Conservation (phyloP, 2,113 vertebrate species). For the Dicentrarchus labrax region DNA sequence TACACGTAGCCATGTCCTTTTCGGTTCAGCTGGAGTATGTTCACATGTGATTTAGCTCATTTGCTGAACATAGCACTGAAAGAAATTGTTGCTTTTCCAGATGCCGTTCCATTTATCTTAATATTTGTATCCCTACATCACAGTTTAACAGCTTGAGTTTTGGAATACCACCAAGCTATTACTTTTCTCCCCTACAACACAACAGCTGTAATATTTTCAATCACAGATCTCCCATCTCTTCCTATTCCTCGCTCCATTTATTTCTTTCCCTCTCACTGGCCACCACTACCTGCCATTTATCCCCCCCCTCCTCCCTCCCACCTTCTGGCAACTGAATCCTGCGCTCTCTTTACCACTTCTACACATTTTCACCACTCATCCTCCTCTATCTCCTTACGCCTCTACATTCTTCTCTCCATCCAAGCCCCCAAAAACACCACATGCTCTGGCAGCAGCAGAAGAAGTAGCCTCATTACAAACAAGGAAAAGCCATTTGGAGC, state of each 20-base stretch:
- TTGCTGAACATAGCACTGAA: constrained; percentile 15
- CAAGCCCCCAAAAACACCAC: constrained; percentile 41
- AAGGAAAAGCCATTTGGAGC: constrained; percentile 86
- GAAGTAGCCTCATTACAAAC: constrained; percentile 82
- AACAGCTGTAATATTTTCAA: constrained; percentile 55
- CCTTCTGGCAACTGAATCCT: constrained; percentile 30
- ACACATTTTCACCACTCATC: constrained; percentile 42
- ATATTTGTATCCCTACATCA: constrained; percentile 24
- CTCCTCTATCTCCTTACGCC: constrained; percentile 16
- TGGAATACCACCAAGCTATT: constrained; percentile 39
- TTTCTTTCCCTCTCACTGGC: constrained; percentile 40
- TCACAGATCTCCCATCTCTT: constrained; percentile 42
- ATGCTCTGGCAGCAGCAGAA: constrained; percentile 67
- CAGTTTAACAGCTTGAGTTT: constrained; percentile 48
- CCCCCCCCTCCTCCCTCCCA: background rate
- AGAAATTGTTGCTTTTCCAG: constrained; percentile 20
- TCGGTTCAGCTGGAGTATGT: background rate
- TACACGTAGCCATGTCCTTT: constrained; percentile 8
- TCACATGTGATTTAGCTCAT: constrained; percentile 33
- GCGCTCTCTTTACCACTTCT: constrained; percentile 44
- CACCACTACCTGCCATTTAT: constrained; percentile 31
- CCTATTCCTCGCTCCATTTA: constrained; percentile 43
- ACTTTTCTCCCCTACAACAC: constrained; percentile 15
- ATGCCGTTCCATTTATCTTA: constrained; percentile 31
- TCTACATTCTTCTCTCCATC: constrained; percentile 34